These are phyloP conservation scores for Trematocara stigmaticum DNA, from an alignment of 2,113 vertebrate species.

Conservation along the genomic window DNA sequence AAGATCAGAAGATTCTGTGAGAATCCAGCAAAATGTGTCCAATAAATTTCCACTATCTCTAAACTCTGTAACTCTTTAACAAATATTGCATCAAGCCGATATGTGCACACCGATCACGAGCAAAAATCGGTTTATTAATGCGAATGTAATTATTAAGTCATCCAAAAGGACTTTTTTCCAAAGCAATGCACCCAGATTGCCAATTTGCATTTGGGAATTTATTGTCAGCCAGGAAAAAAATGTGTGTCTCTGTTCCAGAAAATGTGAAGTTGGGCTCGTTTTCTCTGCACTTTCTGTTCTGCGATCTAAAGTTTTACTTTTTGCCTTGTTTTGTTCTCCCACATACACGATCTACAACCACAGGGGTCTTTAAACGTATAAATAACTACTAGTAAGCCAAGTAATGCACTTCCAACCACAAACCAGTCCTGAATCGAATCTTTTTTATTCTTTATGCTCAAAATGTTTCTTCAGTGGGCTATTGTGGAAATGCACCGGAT, in stretches of 20 bases:
- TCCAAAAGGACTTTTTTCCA: neutral
- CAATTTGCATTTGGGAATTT: neutral
- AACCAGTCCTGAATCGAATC: neutral
- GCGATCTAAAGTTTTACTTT: neutral
- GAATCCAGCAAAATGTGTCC: neutral
- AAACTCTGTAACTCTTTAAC: neutral
- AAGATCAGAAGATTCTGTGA: neutral
- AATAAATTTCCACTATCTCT: neutral
- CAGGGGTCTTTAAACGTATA: neutral
- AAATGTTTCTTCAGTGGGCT: neutral
- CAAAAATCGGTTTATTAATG: neutral
- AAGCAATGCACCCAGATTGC: neutral
- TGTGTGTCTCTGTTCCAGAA: neutral
- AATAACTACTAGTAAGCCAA: neutral
- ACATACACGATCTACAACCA: neutral
- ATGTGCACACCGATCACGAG: neutral
- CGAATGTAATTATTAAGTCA: neutral
- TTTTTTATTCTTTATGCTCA: neutral
- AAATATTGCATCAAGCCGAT: neutral
- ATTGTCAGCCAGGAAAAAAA: neutral
- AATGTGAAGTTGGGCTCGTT: neutral
- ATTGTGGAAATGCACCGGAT: neutral
- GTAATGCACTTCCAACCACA: neutral
- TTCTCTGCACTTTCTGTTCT: neutral
- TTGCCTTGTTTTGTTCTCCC: neutral